Evolutionary conservation across 2,888 invertebrate genomes (phyloP).

Genomic region (Chouioia cunea): DNA sequence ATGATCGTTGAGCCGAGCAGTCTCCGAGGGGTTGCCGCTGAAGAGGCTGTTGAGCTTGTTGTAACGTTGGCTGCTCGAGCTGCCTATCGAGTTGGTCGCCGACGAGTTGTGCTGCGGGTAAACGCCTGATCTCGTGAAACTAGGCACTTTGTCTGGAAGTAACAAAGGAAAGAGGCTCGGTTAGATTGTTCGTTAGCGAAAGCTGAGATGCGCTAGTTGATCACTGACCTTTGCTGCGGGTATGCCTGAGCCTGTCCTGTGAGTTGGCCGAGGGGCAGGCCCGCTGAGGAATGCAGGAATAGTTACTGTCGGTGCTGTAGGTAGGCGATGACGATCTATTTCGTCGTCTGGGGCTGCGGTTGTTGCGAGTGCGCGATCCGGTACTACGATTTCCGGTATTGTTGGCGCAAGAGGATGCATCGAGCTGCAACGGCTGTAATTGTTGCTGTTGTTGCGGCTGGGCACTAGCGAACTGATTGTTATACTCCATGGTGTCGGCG

Average conservation of each 20-base stretch:
- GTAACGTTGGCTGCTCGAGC: slow-evolving; percentile 65
- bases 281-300: slow-evolving; percentile 65
- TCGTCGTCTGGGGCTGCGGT: slow-evolving; percentile 63
- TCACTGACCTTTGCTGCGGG: slow-evolving; percentile 63
- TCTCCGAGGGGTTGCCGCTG: slow-evolving; percentile 57
- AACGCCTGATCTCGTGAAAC: slow-evolving; percentile 60
- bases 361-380: slow-evolving; percentile 59
- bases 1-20: slow-evolving; percentile 61
- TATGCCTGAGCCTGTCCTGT: slow-evolving; percentile 65
- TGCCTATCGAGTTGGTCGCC: slow-evolving; percentile 65
- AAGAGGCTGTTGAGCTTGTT: slow-evolving; percentile 65
- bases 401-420: slow-evolving; percentile 51
- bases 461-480: slow-evolving; percentile 59
- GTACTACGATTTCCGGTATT: slow-evolving; percentile 57
- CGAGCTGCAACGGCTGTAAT: slow-evolving; percentile 4
- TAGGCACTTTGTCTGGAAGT: slow-evolving; percentile 64
- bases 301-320: slow-evolving; percentile 66
- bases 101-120: slow-evolving; percentile 65
- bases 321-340: slow-evolving; percentile 63
- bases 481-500: slow-evolving; percentile 65
- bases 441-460: not conserved
- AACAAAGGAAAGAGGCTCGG: not conserved
- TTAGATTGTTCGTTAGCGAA: not conserved
- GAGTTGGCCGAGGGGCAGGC: slow-evolving; percentile 62
- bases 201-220: not conserved